A percentile compares a stretch with the other conserved stretches of the same genome.
Evolutionary conservation across 2,113 vertebrate genomes (phyloP).

Genomic region (Pseudopodoces humilis): DNA sequence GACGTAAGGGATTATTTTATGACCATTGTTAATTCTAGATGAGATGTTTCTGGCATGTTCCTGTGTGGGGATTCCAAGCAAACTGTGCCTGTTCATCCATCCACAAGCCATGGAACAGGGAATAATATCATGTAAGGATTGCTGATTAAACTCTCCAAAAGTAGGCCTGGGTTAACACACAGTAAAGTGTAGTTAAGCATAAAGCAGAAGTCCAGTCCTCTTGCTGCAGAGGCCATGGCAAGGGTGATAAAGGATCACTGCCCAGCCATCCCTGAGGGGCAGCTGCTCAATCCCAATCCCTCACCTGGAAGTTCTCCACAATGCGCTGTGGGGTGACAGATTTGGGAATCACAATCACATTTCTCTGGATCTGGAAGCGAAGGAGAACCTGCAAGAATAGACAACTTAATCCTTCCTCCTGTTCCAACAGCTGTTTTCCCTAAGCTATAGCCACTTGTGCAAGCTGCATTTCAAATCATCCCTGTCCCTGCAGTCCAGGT

Average conservation of each 20-base stretch:
- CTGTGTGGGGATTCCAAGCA: neutral
- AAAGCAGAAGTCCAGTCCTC: neutral
- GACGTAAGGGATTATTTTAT: neutral
- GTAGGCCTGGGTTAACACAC: neutral
- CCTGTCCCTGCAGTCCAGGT: neutral
- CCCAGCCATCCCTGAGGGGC: neutral
- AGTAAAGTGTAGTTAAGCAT: neutral
- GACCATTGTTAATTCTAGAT: neutral
- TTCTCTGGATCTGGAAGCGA: slow-evolving; percentile 89
- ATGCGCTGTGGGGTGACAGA: slow-evolving; percentile 87
- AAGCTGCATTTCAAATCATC: neutral
- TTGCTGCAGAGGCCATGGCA: neutral
- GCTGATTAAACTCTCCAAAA: neutral
- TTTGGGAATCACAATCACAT: slow-evolving; percentile 87
- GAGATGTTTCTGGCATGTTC: neutral
- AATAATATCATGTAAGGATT: neutral
- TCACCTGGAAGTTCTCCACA: slow-evolving; percentile 87
- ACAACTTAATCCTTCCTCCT: neutral
- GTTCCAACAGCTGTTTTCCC: neutral
- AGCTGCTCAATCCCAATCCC: neutral
- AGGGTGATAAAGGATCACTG: neutral
- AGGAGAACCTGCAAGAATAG: slow-evolving; percentile 82
- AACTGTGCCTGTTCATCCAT: neutral
- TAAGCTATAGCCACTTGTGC: neutral
- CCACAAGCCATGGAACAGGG: neutral